Base-by-base conservation (phyloP, 2,113 vertebrate species). In the Hyla sarda region DNA sequence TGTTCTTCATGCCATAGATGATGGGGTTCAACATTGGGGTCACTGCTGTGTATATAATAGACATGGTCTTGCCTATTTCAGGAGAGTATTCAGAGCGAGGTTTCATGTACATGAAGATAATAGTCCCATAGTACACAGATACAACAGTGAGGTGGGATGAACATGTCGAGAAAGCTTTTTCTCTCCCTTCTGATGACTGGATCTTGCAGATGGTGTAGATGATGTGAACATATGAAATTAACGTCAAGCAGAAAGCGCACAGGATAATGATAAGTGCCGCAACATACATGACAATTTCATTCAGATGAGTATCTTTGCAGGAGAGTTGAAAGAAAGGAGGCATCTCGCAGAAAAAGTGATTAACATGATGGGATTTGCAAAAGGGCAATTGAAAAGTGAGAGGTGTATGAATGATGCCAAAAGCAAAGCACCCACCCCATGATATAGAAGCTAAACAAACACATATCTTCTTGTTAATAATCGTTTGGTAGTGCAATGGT, bases 271-370 rank as follows among this genome's bases (percentile, higher is more conserved):
- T 25, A 0, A 88, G 85, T 72, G 89, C 89, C 17, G 89, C 82
- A 50, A 73, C 85, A 81, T 90, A 86, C 86, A 88, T 74, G 19
- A 14, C 21, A 1, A 79, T 47, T 87, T 88, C 88, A 56, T 88
- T 56, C 30, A 72, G 10, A 17, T 60, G 78, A 0, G 83, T 83
- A 3, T 90, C 86, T 28, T 19, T 54, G 23, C 88, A 91, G 5
- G 88, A 89, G 37, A 90, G 65, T 12, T 87, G 60, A 74, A 74
- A 25, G 6, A 74, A 74, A 13, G 71, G 71, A 13, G 71, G 71
- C 23, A 74, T 74, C 23, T 74, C 71, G 8, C 71, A 74, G 71
- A 74, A 74, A 21, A 74, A 74, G 11, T 74, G 71, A 41, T 74
- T 81, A 17, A 83, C 47, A 23, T 73, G 69, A 52, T 83, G 65